Evolutionary conservation across 2,888 invertebrate species (phyloP).

Genomic region (Pantelozetes paolii): DNA sequence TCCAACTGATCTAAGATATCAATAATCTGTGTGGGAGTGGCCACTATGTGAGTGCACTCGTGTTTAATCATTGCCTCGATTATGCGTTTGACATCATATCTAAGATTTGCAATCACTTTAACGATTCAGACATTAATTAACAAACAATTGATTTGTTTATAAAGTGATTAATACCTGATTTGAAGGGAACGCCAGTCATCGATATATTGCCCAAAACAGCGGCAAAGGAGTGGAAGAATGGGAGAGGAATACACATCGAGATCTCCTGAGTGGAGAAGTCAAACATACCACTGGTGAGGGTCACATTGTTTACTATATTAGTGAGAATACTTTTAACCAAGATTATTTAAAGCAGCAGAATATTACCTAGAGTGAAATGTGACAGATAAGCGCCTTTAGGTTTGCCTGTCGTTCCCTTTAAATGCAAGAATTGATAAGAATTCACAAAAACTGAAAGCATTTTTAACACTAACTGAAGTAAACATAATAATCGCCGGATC

Average conservation of each 20-base stretch:
- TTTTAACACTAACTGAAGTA: slow-evolving; percentile 55
- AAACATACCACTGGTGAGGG: slow-evolving; percentile 4
- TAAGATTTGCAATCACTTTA: slow-evolving; percentile 34
- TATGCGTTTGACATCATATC: slow-evolving; percentile 38
- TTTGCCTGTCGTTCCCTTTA: slow-evolving; percentile 56
- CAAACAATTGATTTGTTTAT: background rate
- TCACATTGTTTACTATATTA: slow-evolving; percentile 28
- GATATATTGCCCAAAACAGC: slow-evolving; percentile 38
- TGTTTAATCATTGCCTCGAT: slow-evolving; percentile 37
- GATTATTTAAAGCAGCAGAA: slow-evolving; percentile 16
- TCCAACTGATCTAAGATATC: slow-evolving; percentile 41
- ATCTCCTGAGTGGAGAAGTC: background rate
- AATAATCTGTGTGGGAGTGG: slow-evolving; percentile 41
- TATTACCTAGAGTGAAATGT: slow-evolving; percentile 37
- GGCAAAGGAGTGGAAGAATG: slow-evolving; percentile 44
- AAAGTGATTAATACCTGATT: slow-evolving; percentile 22
- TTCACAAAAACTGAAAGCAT: no score
- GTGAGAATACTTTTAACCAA: slow-evolving; percentile 4
- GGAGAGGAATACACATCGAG: slow-evolving; percentile 39
- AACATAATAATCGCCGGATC: slow-evolving; percentile 55
- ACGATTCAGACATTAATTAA: background rate
- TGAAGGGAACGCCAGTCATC: slow-evolving; percentile 33
- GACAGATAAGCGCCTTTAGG: slow-evolving; percentile 52
- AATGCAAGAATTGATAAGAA: no score
- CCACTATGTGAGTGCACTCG: slow-evolving; percentile 38